Percentiles rank a stretch among this genome's conserved stretches.
These are phyloP conservation scores for Propithecus deckenii DNA, from an alignment of 2,797 vertebrate species.

Conservation along the genomic window DNA sequence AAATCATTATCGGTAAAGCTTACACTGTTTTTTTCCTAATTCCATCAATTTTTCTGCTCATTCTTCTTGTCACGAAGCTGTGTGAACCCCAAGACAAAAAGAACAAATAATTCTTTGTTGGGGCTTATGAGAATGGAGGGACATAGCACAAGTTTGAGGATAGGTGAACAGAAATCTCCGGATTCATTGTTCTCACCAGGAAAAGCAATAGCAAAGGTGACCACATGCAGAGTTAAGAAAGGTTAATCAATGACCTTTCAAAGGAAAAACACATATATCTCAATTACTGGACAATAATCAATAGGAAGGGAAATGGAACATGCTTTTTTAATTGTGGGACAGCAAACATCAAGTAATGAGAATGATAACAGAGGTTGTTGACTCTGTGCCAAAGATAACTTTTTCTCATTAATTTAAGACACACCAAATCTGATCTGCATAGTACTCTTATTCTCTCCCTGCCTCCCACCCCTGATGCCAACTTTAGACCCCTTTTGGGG, in stretches of 20 bases:
- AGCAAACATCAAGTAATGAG: conserved; percentile 62
- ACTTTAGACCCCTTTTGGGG: neutral
- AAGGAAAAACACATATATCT: conserved; percentile 59
- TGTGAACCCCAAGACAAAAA: conserved; percentile 35
- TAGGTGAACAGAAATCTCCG: neutral
- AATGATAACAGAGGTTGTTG: conserved; percentile 19
- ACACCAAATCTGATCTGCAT: neutral
- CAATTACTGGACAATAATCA: conserved; percentile 68
- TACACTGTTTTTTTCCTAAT: conserved; percentile 43
- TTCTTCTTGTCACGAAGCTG: conserved; percentile 51
- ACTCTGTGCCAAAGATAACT: conserved; percentile 50
- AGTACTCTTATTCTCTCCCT: neutral
- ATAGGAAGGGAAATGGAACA: conserved; percentile 63
- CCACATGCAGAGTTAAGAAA: conserved; percentile 59
- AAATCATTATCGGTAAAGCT: conserved; percentile 51
- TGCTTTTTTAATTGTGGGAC: conserved; percentile 66
- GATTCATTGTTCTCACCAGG: conserved; percentile 24
- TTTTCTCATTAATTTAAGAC: conserved; percentile 63
- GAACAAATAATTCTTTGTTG: conserved; percentile 57
- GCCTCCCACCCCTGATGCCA: neutral
- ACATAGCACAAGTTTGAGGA: neutral
- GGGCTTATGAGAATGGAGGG: conserved; percentile 34
- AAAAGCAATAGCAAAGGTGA: conserved; percentile 40
- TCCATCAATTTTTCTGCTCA: conserved; percentile 40
- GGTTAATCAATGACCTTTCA: conserved; percentile 74